Evolutionary conservation across 2,888 invertebrate species (phyloP).

Genomic region (Bellardia bayeri): DNA sequence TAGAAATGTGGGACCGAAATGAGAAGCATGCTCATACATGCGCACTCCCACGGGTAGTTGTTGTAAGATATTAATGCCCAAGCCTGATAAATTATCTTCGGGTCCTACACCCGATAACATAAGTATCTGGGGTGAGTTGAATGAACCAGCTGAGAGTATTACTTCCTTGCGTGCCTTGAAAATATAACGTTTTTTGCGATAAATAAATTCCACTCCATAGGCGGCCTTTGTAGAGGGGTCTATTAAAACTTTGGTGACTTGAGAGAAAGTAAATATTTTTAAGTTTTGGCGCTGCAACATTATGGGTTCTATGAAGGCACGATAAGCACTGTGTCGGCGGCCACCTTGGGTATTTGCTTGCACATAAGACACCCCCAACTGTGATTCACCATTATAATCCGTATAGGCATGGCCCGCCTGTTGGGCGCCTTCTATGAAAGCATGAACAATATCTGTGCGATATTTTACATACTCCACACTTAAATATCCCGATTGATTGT

Average conservation of each 20-base stretch:
- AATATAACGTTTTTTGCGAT: conserved; percentile 84
- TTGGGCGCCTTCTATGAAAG: conserved; percentile 86
- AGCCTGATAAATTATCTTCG: conserved; percentile 84
- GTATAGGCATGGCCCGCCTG: conserved; percentile 87
- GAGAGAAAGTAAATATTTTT: conserved; percentile 87
- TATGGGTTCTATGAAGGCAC: conserved; percentile 86
- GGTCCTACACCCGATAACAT: conserved; percentile 92
- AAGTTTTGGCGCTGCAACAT: conserved; percentile 86
- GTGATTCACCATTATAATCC: conserved; percentile 88
- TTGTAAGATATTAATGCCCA: conserved; percentile 86
- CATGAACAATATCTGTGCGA: conserved; percentile 84
- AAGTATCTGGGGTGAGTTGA: conserved; percentile 93
- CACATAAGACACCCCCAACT: conserved; percentile 87
- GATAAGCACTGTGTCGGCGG: conserved; percentile 87
- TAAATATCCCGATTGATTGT: conserved; percentile 86
- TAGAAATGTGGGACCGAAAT: conserved; percentile 82
- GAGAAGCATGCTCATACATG: conserved; percentile 85
- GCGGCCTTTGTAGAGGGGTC: conserved; percentile 86
- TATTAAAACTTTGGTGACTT: conserved; percentile 88
- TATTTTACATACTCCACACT: conserved; percentile 86
- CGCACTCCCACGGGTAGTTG: conserved; percentile 88
- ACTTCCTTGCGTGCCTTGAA: conserved; percentile 90
- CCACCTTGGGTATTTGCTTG: conserved; percentile 86
- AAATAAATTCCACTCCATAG: conserved; percentile 88
- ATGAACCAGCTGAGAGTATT: conserved; percentile 92